Conservation (phyloP, 2,113 vertebrate genomes). For the Motacilla alba region DNA sequence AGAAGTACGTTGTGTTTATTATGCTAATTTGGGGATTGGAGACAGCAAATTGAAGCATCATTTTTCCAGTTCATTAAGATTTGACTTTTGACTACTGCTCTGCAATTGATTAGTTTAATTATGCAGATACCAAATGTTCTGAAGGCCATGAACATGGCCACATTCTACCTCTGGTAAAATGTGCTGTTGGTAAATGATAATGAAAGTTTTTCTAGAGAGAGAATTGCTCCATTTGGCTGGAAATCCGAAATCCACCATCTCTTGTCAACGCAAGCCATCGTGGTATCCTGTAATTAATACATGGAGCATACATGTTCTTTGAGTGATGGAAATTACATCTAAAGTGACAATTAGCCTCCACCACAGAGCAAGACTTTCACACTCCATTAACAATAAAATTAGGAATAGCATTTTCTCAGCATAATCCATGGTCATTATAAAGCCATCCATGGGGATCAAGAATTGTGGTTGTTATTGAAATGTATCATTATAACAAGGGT, state of each 20-base stretch:
- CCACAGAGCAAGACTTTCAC: constrained; percentile 33
- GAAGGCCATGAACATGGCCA: background rate
- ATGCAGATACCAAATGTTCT: constrained; percentile 1
- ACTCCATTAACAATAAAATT: constrained; percentile 53
- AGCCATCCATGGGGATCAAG: background rate
- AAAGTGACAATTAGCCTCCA: constrained; percentile 11
- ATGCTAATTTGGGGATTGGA: constrained; percentile 3
- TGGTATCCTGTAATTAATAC: background rate
- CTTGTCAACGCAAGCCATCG: background rate
- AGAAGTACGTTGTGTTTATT: background rate
- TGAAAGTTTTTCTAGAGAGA: background rate
- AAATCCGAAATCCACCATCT: background rate
- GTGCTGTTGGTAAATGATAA: background rate
- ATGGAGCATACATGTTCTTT: constrained; percentile 15
- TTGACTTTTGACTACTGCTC: constrained; percentile 46
- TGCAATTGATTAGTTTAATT: constrained; percentile 46
- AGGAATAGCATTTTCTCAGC: constrained; percentile 36
- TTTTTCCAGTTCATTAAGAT: constrained; percentile 60
- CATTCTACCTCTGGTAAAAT: background rate
- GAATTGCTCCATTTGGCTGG: background rate
- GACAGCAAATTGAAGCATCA: constrained; percentile 27
- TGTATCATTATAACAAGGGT: constrained; percentile 50
- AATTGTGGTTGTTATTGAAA: constrained; percentile 38
- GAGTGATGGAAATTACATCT: constrained; percentile 22
- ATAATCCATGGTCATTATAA: constrained; percentile 19